phyloP scores from a whole-genome alignment of 2,113 vertebrate genomes.

The Mystacornis crossleyi region DNA sequence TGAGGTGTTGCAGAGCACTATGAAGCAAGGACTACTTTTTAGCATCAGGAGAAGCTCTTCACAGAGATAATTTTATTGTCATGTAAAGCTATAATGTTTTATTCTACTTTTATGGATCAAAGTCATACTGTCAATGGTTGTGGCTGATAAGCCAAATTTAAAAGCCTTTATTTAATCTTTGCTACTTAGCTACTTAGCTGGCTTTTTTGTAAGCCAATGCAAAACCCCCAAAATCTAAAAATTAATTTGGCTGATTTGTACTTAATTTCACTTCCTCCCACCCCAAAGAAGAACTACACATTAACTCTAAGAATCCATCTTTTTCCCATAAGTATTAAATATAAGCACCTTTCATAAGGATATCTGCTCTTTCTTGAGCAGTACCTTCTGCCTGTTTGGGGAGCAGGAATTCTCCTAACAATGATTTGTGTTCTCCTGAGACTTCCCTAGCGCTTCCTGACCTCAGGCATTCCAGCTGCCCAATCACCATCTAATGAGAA shows the following conservation, averaged over 20 bases:
- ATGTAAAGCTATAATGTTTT: neutral
- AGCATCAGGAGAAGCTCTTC: neutral
- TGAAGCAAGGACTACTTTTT: neutral
- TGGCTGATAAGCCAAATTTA: neutral
- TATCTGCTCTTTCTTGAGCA: neutral
- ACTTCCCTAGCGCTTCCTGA: neutral
- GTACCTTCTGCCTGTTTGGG: neutral
- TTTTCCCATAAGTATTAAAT: neutral
- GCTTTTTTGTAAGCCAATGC: neutral
- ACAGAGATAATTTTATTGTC: neutral
- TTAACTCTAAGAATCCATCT: neutral
- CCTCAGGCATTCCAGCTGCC: neutral
- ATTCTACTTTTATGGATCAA: neutral
- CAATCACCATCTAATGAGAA: neutral
- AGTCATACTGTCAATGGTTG: neutral
- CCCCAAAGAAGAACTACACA: neutral
- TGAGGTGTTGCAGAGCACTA: neutral
- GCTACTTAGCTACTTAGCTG: neutral
- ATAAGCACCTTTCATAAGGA: neutral
- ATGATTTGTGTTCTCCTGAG: neutral
- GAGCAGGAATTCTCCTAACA: neutral
- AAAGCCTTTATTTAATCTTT: neutral
- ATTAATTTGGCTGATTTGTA: neutral
- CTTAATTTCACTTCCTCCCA: neutral
- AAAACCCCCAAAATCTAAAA: neutral